Conservation (phyloP, 35 echinoderm and acorn worm species). For the Lytechinus pictus region DNA sequence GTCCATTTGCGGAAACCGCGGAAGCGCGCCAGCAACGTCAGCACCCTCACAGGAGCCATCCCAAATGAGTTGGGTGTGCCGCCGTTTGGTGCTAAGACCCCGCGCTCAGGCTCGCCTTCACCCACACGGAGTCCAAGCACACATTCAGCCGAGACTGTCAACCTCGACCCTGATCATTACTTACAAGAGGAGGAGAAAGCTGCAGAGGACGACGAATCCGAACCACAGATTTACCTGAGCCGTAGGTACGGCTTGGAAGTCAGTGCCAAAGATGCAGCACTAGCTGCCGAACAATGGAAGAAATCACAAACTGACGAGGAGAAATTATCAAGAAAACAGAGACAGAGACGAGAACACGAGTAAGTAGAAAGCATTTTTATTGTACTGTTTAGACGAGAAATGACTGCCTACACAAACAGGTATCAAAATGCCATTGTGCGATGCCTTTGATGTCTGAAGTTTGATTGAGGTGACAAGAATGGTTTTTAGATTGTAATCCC, state of each 20-base stretch:
- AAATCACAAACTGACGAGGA: conserved; percentile 65
- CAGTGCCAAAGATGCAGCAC: conserved; percentile 74
- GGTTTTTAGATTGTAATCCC: conserved; percentile 12
- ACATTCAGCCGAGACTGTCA: not conserved
- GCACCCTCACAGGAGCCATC: conserved; percentile 13
- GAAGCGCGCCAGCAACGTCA: conserved; percentile 51
- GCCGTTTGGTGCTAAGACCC: not conserved
- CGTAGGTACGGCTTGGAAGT: conserved; percentile 75
- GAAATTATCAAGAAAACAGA: conserved; percentile 72
- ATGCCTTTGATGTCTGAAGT: not conserved
- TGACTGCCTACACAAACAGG: not conserved
- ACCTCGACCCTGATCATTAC: conserved; percentile 1
- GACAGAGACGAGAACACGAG: conserved; percentile 73
- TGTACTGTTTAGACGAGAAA: not conserved
- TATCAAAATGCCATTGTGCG: not conserved
- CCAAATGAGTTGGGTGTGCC: conserved; percentile 30
- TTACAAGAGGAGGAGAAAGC: conserved; percentile 44
- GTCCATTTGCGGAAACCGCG: conserved; percentile 24
- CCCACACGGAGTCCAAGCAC: conserved; percentile 20
- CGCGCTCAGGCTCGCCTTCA: conserved; percentile 34
- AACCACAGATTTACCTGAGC: conserved; percentile 68
- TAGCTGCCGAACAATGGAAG: conserved; percentile 81
- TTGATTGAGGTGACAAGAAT: conserved; percentile 1
- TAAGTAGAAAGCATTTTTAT: conserved; percentile 56
- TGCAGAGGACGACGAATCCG: conserved; percentile 30